These are phyloP conservation scores for Globodera ellingtonae DNA, from an alignment of 1,140 invertebrate species.

Conservation along the genomic window DNA sequence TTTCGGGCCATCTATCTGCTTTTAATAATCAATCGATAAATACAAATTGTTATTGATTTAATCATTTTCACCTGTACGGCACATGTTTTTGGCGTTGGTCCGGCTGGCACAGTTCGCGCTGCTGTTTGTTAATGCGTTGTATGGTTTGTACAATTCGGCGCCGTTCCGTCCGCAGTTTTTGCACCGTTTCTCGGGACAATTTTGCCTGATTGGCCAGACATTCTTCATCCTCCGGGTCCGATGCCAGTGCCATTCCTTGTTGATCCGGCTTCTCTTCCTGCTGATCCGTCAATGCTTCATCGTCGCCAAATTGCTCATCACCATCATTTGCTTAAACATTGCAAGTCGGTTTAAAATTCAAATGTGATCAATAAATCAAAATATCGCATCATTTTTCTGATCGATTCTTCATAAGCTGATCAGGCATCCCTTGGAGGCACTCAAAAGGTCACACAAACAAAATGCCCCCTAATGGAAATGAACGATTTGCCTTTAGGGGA, in stretches of 20 bases:
- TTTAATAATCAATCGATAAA: too few species aligned
- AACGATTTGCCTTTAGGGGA: too few species aligned
- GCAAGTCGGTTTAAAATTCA: too few species aligned
- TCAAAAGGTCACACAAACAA: too few species aligned
- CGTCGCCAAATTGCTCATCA: neutral
- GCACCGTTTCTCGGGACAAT: constrained; percentile 14
- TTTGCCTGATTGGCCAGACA: constrained; percentile 12
- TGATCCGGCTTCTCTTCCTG: neutral
- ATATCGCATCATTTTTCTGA: too few species aligned
- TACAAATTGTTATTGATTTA: too few species aligned
- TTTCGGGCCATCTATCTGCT: too few species aligned
- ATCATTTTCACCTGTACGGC: constrained; percentile 27
- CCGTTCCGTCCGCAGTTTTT: constrained; percentile 16
- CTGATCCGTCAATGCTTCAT: neutral
- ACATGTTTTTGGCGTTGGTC: constrained; percentile 13
- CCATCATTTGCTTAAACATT: neutral
- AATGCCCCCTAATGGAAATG: too few species aligned
- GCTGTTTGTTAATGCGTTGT: constrained; percentile 19
- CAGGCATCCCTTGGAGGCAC: too few species aligned
- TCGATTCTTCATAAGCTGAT: too few species aligned
- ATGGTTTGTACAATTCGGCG: constrained; percentile 30
- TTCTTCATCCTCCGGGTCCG: neutral
- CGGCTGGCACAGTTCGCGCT: constrained; percentile 19
- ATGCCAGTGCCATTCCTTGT: neutral
- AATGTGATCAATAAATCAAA: too few species aligned